Evolutionary conservation across 2,888 invertebrate genomes (phyloP), one percentile per base, ranked within the genome.

Genomic region (Ormia ochracea): DNA sequence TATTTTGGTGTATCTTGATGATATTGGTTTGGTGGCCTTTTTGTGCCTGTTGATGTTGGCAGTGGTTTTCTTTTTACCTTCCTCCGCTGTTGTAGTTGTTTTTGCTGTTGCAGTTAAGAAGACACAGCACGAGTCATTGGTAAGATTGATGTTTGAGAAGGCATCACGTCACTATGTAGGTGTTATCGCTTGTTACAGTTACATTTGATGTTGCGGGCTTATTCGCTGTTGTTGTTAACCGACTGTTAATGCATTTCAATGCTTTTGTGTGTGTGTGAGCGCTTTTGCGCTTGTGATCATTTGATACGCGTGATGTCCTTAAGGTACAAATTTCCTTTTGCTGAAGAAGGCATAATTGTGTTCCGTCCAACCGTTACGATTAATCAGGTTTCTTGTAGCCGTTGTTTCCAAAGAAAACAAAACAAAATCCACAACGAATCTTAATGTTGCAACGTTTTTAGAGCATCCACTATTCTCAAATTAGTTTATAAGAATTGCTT

Each of bases 251-350:
- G 23, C 28, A 14, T 48, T n/a, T n/a, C n/a, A n/a, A 4, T 26
- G 12, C 19, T 1, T 28, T 7, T 21, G 5, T 33, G 19, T 3
- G 10, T 50, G 10, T 48, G 23, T 36, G 6, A 21, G 33, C 61
- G 61, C 65, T 3, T 38, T 21, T 38, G 66, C 54, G 31, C 59
- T 28, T 59, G 65, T 54, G 68, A 88, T 88, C 87, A 88, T 80
- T 68, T 72, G 88, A 87, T 88, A 88, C 89, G 89, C 89, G 89
- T 89, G 89, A 89, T 89, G 85, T 88, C 89, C 89, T 87, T 88
- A 88, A 89, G 89, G 86, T 84, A 86, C 41, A 83, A 81, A 85
- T 68, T 75, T 74, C 48, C 66, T 75, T 66, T 66, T 75, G 61
- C 72, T 72, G 54, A 54, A 72, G 72, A 72, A 63, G 59, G 72